Base-by-base conservation (phyloP, 1,140 invertebrate species). In the Copidosoma floridanum region DNA sequence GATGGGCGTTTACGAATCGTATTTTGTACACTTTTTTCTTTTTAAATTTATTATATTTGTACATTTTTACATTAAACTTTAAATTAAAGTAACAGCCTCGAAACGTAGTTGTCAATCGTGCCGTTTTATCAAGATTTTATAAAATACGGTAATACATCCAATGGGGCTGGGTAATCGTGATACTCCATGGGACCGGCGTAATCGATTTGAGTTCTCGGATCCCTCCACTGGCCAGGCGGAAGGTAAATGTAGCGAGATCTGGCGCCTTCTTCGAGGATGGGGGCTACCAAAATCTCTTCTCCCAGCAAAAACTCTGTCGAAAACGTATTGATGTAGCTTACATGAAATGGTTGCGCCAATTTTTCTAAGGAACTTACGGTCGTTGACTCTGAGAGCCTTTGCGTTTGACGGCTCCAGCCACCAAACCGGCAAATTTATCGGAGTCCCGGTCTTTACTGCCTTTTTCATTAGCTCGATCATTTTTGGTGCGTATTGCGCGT, bases 371-470 rank as follows among this genome's bases (percentile, higher is more conserved):
- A 40, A 35, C 27, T 56, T 76, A 90, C 88, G 84, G 65, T 88
- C 85, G 67, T 86, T 85, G 43, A 90, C 84, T 21, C 75, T 82
- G 18, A 87, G 83, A 2, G 90, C 88, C 43, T 79, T 76, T 18
- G 75, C 55, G 66, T 93, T 86, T 0, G 74, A 78, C 0, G 93
- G 91, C 63, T 88, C 88, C 1, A 92, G 80, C 93, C 92, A 96
- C 93, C 94, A 96, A n/a, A 96, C 83, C 0, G 93, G 93, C n/a
- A 89, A 81, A 78, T 95, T 91, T 35, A 93, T 83, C 0, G 92
- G 91, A 10, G 83, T 81, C 53, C 92, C 92, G 3, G 81, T 80
- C 1, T 70, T 41, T 0, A 87, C 82, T 12, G 88, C 81, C 50
- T 82, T 76, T 54, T 83, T 72, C 71, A 89, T 88, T 37, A 84